A percentile compares a stretch with the other conserved stretches of the same genome.
Conservation (phyloP, 2,113 vertebrate genomes). For the Poeciliopsis retropinna region DNA sequence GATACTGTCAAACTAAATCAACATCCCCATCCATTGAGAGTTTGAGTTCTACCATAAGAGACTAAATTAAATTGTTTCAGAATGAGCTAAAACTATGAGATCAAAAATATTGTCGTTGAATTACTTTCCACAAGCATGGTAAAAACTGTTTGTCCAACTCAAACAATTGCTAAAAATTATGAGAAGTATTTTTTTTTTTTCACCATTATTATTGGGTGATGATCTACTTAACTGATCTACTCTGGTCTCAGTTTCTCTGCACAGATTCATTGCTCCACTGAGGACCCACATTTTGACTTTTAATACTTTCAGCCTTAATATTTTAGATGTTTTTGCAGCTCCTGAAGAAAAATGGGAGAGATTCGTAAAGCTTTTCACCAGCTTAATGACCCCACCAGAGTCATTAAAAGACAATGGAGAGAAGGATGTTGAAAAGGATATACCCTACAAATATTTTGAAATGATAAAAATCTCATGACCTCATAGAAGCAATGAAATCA, state of each 20-base stretch:
- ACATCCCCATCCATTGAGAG: not conserved
- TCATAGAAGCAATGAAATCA: not conserved
- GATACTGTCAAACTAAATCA: not conserved
- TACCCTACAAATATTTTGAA: constrained; percentile 8
- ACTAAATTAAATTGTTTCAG: not conserved
- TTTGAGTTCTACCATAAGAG: not conserved
- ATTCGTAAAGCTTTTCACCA: not conserved
- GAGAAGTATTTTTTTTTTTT: not conserved
- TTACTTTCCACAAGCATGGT: not conserved
- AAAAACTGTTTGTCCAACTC: not conserved
- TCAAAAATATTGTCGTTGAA: not conserved
- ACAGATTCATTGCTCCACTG: not conserved
- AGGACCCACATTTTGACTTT: constrained; percentile 20
- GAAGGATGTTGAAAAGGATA: not conserved
- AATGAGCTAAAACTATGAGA: not conserved
- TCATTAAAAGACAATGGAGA: constrained; percentile 29
- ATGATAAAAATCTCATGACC: not conserved
- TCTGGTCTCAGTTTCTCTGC: not conserved
- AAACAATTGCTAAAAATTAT: not conserved
- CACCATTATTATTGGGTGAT: not conserved
- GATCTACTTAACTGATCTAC: not conserved
- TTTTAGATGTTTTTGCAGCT: constrained; percentile 11
- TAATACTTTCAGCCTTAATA: constrained; percentile 7
- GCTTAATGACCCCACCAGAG: constrained; percentile 37
- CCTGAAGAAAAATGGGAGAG: not conserved